These are phyloP conservation scores for Taenioides sp. DNA, from an alignment of 2,797 vertebrate species.

Conservation along the genomic window DNA sequence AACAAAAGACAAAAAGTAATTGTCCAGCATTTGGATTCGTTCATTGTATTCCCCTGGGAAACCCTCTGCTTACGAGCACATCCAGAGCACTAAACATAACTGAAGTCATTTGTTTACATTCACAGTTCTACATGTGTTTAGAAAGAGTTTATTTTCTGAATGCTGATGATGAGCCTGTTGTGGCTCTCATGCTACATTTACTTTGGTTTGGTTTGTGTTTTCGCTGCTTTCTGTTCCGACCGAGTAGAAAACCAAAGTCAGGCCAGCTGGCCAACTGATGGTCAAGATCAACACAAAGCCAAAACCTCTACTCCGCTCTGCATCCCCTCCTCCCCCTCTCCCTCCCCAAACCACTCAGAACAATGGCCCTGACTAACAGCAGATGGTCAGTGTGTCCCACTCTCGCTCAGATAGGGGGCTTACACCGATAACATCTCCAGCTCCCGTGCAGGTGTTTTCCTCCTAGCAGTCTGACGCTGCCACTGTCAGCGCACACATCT, in stretches of 20 bases:
- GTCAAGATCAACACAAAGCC: conserved; percentile 77
- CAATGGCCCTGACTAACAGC: conserved; percentile 77
- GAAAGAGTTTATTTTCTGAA: conserved; percentile 11
- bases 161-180: conserved; percentile 35
- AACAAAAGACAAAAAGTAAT: background rate
- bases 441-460: conserved; percentile 80
- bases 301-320: conserved; percentile 62
- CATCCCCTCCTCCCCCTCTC: conserved; percentile 22
- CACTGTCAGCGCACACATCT: conserved; percentile 51
- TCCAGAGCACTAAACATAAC: background rate
- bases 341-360: conserved; percentile 64
- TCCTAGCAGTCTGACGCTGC: conserved; percentile 73
- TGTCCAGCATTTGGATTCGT: background rate
- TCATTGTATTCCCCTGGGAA: background rate
- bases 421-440: conserved; percentile 79
- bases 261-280: conserved; percentile 74
- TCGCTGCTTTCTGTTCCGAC: conserved; percentile 47
- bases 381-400: conserved; percentile 71
- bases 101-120: background rate
- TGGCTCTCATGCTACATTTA: conserved; percentile 13
- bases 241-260: conserved; percentile 67
- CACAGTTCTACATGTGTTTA: conserved; percentile 13
- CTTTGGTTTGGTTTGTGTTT: conserved; percentile 39
- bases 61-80: background rate
- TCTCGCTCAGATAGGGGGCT: conserved; percentile 73